phyloP scores from a whole-genome alignment of 2,888 invertebrate species.

The Muschampia plurimacula region DNA sequence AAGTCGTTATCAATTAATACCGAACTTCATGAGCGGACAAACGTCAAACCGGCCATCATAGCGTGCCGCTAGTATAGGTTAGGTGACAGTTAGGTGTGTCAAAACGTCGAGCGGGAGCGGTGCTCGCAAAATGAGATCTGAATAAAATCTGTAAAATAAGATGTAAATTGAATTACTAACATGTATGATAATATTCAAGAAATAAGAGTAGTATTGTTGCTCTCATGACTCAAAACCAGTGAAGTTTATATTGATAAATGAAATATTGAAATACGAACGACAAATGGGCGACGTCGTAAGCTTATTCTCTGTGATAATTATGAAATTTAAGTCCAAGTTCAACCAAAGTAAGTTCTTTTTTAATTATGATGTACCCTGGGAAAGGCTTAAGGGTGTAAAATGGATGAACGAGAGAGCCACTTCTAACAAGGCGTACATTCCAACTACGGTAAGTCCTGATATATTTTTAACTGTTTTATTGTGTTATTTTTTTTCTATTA shows the following conservation, averaged over 20 bases:
- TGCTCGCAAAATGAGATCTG: constrained; percentile 35
- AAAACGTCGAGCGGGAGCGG: constrained; percentile 20
- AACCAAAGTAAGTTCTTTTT: constrained; percentile 79
- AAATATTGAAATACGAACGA: constrained; percentile 50
- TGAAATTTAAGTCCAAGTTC: constrained; percentile 84
- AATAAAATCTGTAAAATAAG: constrained; percentile 44
- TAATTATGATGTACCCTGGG: constrained; percentile 76
- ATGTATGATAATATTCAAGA: constrained; percentile 66
- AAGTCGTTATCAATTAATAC: no score
- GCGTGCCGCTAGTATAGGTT: no score
- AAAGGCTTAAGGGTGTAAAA: constrained; percentile 83
- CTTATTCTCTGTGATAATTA: constrained; percentile 83
- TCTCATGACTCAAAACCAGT: constrained; percentile 79
- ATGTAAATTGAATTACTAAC: constrained; percentile 70
- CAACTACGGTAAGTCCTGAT: constrained; percentile 87
- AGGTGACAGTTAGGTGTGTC: constrained; percentile 1
- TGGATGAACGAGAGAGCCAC: constrained; percentile 93
- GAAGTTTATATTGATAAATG: constrained; percentile 56
- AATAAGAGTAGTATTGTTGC: constrained; percentile 62
- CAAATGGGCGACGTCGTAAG: constrained; percentile 81
- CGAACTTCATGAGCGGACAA: no score
- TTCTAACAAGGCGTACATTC: constrained; percentile 92
- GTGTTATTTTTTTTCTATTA: no score
- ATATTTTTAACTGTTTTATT: constrained; percentile 3
- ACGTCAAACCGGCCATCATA: no score